A percentile compares a stretch with the other conserved stretches of the same genome.
phyloP scores from a whole-genome alignment of 2,113 vertebrate genomes.

The Odocoileus virginianus region DNA sequence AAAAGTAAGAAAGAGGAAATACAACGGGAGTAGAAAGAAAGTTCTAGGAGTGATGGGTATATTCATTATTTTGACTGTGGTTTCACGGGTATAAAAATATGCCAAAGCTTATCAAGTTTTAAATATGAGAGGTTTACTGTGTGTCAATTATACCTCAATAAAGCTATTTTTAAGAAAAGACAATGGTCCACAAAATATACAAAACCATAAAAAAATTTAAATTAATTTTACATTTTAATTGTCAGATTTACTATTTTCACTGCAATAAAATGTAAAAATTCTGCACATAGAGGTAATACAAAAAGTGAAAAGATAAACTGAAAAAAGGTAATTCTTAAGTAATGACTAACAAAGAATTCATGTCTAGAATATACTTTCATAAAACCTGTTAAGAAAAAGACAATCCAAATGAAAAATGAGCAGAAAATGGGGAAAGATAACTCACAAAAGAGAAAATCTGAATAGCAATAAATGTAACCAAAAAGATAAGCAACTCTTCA shows the following conservation, averaged over 20 bases:
- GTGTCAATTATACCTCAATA: neutral
- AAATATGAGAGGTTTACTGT: neutral
- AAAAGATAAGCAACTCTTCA: neutral
- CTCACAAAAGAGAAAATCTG: neutral
- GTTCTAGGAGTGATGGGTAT: neutral
- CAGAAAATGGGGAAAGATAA: neutral
- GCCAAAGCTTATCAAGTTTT: constrained; percentile 14
- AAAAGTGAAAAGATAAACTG: constrained; percentile 4
- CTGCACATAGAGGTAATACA: neutral
- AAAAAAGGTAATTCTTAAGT: neutral
- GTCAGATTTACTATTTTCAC: neutral
- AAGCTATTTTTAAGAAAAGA: neutral
- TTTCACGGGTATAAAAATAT: neutral
- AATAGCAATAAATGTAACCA: neutral
- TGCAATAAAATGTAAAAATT: constrained; percentile 20
- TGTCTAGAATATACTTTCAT: neutral
- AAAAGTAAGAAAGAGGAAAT: neutral
- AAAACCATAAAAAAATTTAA: neutral
- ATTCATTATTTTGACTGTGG: neutral
- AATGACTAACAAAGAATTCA: neutral
- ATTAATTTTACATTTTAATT: neutral
- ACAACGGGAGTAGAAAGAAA: neutral
- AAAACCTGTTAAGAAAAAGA: neutral
- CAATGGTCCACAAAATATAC: neutral
- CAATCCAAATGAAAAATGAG: neutral